A percentile compares a stretch with the other conserved stretches of the same genome.
Evolutionary conservation across 2,888 invertebrate genomes (phyloP).

Genomic region (Automeris io): DNA sequence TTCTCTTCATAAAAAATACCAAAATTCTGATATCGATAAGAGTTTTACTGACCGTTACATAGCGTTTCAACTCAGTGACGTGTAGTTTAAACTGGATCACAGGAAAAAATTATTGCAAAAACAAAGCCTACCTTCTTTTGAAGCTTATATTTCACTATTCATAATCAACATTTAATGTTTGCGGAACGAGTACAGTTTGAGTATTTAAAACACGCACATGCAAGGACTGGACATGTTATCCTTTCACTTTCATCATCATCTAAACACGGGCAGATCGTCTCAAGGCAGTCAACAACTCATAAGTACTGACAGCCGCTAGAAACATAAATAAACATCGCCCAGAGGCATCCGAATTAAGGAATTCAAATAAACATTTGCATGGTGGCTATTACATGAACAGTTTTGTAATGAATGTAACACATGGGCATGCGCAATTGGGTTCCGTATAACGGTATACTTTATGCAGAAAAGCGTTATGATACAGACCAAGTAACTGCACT

Average conservation of each 20-base stretch:
- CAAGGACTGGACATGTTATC: conserved; percentile 21
- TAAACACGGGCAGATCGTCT: background rate
- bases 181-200: background rate
- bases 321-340: conserved; percentile 38
- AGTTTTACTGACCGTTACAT: no score
- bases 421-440: conserved; percentile 54
- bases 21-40: no score
- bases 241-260: conserved; percentile 40
- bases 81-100: no score
- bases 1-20: no score
- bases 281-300: conserved; percentile 33
- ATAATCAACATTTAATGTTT: no score
- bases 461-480: conserved; percentile 38
- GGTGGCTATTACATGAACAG: conserved; percentile 45
- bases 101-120: no score
- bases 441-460: conserved; percentile 53
- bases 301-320: conserved; percentile 25
- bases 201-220: no score
- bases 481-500: conserved; percentile 34
- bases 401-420: conserved; percentile 53
- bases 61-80: no score
- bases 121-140: background rate
- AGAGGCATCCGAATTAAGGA: conserved; percentile 43
- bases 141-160: background rate
- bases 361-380: conserved; percentile 58